These are phyloP conservation scores for Epizoanthus scotinus DNA, from an alignment of 92 coral and sea anemone species.

Conservation along the genomic window DNA sequence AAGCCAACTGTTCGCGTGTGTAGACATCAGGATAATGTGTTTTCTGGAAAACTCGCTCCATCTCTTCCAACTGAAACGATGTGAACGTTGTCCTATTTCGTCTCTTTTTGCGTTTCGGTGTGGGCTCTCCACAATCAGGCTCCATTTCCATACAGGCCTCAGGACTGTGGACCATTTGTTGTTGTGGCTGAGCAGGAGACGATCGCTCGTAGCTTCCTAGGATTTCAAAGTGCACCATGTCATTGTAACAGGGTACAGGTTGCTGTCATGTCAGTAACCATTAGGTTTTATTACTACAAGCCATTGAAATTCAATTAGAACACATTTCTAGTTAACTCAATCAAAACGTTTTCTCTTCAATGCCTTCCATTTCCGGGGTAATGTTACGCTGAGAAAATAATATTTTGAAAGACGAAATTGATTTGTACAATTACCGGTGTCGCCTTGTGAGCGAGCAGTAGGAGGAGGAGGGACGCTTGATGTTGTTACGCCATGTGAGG, in stretches of 20 bases:
- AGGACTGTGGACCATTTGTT: constrained; percentile 71
- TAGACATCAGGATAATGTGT: constrained; percentile 99
- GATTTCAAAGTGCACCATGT: constrained; percentile 38
- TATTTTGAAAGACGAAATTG: constrained; percentile 13
- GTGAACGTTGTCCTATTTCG: constrained; percentile 98
- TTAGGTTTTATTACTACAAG: constrained; percentile 45
- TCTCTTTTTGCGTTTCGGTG: constrained; percentile 96
- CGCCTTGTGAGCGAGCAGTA: constrained; percentile 47
- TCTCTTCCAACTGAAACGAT: constrained; percentile 97
- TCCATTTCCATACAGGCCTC: constrained; percentile 88
- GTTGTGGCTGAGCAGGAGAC: constrained; percentile 53
- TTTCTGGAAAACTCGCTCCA: constrained; percentile 98
- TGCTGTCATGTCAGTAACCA: constrained; percentile 43
- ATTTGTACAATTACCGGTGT: constrained; percentile 52
- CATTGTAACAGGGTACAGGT: constrained; percentile 28
- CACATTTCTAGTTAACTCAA: constrained; percentile 45
- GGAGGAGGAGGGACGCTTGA: constrained; percentile 25
- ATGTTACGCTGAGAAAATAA: constrained; percentile 39
- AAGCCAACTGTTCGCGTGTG: constrained; percentile 95
- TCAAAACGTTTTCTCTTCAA: constrained; percentile 48
- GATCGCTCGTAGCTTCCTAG: constrained; percentile 45
- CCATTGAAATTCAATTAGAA: constrained; percentile 62
- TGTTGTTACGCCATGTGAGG: constrained; percentile 26
- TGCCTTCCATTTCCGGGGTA: constrained; percentile 42
- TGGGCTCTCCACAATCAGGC: constrained; percentile 68